Percentiles rank a stretch among this genome's conserved stretches.
Conservation (phyloP, 2,113 vertebrate species). For the Salvelinus alpinus region DNA sequence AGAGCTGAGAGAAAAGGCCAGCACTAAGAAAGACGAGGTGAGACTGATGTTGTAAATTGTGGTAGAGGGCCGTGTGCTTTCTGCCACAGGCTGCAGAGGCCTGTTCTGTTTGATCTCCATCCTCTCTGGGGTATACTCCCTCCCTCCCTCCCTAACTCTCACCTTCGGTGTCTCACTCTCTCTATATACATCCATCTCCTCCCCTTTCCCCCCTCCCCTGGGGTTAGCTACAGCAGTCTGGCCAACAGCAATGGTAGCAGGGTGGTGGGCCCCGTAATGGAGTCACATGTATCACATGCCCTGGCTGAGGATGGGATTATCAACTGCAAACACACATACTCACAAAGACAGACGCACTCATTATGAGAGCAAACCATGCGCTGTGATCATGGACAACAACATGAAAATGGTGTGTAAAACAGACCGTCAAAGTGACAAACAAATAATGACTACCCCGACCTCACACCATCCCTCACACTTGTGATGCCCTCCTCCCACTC, state of each 20-base stretch:
- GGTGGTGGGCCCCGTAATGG: slow-evolving; percentile 18
- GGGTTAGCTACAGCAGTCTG: neutral
- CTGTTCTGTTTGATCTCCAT: neutral
- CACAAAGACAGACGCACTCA: neutral
- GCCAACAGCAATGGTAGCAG: slow-evolving; percentile 6
- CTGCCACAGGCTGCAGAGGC: neutral
- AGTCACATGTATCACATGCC: slow-evolving; percentile 53
- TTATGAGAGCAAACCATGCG: neutral
- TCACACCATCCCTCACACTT: slow-evolving; percentile 13
- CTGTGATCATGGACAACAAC: neutral
- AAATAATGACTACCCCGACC: neutral
- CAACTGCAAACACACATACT: slow-evolving; percentile 18
- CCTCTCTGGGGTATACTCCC: neutral
- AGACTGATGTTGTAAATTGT: neutral
- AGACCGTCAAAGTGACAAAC: slow-evolving; percentile 30
- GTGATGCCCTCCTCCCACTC: slow-evolving; percentile 33
- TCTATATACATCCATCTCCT: neutral
- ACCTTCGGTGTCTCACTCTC: neutral
- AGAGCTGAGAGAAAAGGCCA: neutral
- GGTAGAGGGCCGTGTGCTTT: neutral
- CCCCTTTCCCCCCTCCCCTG: neutral
- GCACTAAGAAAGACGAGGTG: neutral
- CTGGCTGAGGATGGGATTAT: slow-evolving; percentile 30
- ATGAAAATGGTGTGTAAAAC: neutral
- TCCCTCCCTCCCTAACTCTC: neutral